Evolutionary conservation across 2,888 invertebrate species (phyloP), one percentile per base, ranked within the genome.

Genomic region (Athripsodes cinereus): DNA sequence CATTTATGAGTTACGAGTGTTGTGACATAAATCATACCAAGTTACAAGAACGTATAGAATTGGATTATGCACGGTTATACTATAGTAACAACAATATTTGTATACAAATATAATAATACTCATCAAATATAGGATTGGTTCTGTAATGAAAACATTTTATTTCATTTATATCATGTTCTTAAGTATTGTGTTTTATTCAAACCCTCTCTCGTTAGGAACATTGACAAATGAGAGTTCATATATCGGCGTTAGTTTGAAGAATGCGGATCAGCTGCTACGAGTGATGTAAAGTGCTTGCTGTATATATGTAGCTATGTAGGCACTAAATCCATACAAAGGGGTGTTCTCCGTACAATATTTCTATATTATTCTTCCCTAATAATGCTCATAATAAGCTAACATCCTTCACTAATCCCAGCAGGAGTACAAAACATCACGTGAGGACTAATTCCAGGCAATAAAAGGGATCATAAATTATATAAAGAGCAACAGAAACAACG

Each of bases 341-440:
- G 40, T 40, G 40, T 16, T 26, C 5, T 26, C 5, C 26, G 26
- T 26, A 26, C 26, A 26, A 26, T 26, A 26, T 26, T 26, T 26
- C 26, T 26, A 26, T 16, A 40, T 16, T 40, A 16, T 40, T 40
- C 13, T 40, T 40, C 40, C 26, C 13, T 8, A 40, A 8, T 8
- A 16, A 16, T 16, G 13, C 40, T 40, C 40, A 40, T 40, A 40
- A 40, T 40, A 40, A 40, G 40, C 40, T 47, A 21, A 20, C 46
- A 50, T 46, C 52, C 52, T 52, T 52, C 18, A 31, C 51, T 63
- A 63, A 63, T 63, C 62, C 62, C 47, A 35, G 35, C 21, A 54
- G 57, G 53, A 57, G 55, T 52, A 48, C 46, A 49, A 49, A 60
- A 59, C 62, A 63, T 60, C 62, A 63, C 62, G 62, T 54, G 58